Percentiles rank a stretch among this genome's conserved stretches.
Evolutionary conservation across 23 tunicate species (phyloP).

Genomic region (Halocynthia roretzi): DNA sequence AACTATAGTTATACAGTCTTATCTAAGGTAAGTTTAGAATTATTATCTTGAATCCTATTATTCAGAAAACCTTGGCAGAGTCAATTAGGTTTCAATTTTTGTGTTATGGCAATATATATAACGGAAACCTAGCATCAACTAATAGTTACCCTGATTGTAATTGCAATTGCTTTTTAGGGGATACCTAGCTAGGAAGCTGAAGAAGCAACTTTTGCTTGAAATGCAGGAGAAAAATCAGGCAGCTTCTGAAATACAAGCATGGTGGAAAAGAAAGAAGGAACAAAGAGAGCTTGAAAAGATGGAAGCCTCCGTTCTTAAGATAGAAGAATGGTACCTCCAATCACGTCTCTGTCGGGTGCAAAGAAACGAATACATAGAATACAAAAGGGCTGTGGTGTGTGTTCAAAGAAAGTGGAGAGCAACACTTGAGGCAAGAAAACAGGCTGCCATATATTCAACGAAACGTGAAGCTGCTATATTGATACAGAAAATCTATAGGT

Average conservation of each 20-base stretch:
- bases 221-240: not conserved
- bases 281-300: not conserved
- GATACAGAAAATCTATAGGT: constrained; percentile 21
- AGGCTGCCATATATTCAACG: constrained; percentile 15
- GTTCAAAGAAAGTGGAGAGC: constrained; percentile 22
- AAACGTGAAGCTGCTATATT: constrained; percentile 18
- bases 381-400: not conserved
- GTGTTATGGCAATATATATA: no score
- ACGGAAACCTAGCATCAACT: not conserved
- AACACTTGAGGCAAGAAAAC: constrained; percentile 1
- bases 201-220: not conserved
- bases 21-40: not conserved
- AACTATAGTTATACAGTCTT: constrained; percentile 10
- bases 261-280: constrained; percentile 9
- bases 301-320: not conserved
- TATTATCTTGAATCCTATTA: no score
- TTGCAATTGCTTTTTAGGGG: constrained; percentile 5
- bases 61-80: no score
- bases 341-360: not conserved
- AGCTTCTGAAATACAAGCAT: constrained; percentile 14
- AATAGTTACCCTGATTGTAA: not conserved
- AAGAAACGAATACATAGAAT: constrained; percentile 2
- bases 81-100: no score
- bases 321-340: constrained; percentile 1
- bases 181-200: not conserved